phyloP scores from a whole-genome alignment of 2,888 invertebrate genomes.

The Epistrophe eligans region DNA sequence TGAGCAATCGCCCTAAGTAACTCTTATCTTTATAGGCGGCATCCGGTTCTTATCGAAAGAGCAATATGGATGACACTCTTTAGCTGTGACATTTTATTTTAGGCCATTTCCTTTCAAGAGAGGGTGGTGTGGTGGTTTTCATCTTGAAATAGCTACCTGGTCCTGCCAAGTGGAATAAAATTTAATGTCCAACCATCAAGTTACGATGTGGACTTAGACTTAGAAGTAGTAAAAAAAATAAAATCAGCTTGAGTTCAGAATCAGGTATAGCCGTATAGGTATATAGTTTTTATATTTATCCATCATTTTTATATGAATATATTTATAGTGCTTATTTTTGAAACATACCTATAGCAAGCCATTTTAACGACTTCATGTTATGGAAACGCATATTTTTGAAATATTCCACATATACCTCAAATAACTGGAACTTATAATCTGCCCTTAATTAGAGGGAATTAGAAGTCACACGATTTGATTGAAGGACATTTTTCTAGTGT shows the following conservation, averaged over 20 bases:
- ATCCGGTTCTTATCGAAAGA: conserved; percentile 62
- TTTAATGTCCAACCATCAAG: conserved; percentile 6
- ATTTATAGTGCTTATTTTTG: neutral
- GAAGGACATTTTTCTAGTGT: conserved; percentile 6
- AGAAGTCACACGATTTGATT: conserved; percentile 6
- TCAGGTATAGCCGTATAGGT: too few relatives aligned
- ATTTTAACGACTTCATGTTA: neutral
- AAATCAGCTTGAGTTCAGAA: neutral
- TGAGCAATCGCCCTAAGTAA: conserved; percentile 42
- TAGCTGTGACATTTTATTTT: conserved; percentile 54
- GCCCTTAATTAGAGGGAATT: conserved; percentile 29
- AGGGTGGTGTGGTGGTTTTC: neutral
- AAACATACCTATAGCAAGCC: neutral
- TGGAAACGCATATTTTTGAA: conserved; percentile 26
- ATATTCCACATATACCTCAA: conserved; percentile 28
- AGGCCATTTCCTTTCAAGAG: conserved; percentile 14
- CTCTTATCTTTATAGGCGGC: conserved; percentile 69
- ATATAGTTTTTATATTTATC: neutral
- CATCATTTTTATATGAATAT: neutral
- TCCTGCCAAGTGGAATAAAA: conserved; percentile 28
- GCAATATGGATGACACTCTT: conserved; percentile 69
- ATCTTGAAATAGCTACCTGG: neutral
- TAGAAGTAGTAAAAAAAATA: neutral
- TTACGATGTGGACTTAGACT: neutral
- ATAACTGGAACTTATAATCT: conserved; percentile 23